These are phyloP conservation scores for Clarias gariepinus DNA, from an alignment of 2,113 vertebrate genomes.

Conservation along the genomic window DNA sequence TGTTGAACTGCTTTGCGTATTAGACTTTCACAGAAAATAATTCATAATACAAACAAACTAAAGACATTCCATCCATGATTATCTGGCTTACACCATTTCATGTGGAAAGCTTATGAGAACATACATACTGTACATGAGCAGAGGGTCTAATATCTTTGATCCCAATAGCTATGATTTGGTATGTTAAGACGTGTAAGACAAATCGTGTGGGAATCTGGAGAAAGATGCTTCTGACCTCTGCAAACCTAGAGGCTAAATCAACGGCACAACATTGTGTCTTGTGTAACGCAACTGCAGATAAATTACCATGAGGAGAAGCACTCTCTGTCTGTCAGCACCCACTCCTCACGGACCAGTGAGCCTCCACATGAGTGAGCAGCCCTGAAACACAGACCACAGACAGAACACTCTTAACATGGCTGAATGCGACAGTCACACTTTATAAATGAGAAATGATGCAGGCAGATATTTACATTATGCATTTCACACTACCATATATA, in stretches of 20 bases:
- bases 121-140: background rate
- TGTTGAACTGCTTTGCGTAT: background rate
- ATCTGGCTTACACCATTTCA: background rate
- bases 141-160: constrained; percentile 14
- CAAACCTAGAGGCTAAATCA: constrained; percentile 26
- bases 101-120: background rate
- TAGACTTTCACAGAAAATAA: background rate
- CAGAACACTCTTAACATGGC: constrained; percentile 3
- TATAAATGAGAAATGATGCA: constrained; percentile 23
- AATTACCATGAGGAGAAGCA: constrained; percentile 94
- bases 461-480: constrained; percentile 13
- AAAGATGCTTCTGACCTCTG: constrained; percentile 35
- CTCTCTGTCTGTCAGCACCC: constrained; percentile 93
- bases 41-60: constrained; percentile 19
- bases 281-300: constrained; percentile 38
- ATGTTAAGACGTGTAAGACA: constrained; percentile 41
- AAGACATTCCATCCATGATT: background rate
- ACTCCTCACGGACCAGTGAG: constrained; percentile 91
- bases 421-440: constrained; percentile 27
- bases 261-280: constrained; percentile 32
- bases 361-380: constrained; percentile 92
- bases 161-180: constrained; percentile 50
- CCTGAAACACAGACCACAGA: constrained; percentile 63
- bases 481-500: background rate
- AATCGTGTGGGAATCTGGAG: constrained; percentile 41